These are phyloP conservation scores for Pristionchus japonicus DNA, from an alignment of 2,888 invertebrate genomes.

Conservation along the genomic window DNA sequence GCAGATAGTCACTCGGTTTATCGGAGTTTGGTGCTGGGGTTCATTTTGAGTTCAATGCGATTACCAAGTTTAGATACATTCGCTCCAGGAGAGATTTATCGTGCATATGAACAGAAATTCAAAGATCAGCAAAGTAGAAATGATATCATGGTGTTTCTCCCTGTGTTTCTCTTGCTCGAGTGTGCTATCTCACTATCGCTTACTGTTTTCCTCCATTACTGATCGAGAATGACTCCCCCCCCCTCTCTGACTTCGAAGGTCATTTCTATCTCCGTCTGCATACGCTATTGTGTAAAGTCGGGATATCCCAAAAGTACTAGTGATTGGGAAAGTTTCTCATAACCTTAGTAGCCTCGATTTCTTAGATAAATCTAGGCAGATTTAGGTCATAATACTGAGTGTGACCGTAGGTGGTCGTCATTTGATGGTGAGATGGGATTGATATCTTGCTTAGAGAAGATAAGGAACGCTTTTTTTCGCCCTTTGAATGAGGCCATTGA, in stretches of 20 bases:
- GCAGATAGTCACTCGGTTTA: background rate
- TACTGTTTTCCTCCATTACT: background rate
- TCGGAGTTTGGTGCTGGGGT: background rate
- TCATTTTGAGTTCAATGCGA: conserved; percentile 7
- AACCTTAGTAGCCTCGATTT: background rate
- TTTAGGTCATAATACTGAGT: background rate
- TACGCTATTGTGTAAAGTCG: background rate
- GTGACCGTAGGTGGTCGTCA: background rate
- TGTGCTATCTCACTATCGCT: background rate
- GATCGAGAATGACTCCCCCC: background rate
- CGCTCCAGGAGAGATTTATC: conserved; percentile 10
- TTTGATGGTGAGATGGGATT: background rate
- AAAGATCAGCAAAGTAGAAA: background rate
- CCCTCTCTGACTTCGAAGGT: background rate
- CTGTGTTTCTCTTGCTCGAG: background rate
- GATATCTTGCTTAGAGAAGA: conserved; percentile 14
- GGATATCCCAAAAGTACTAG: background rate
- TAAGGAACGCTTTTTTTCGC: background rate
- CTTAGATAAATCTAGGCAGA: background rate
- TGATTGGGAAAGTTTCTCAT: background rate
- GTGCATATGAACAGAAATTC: background rate
- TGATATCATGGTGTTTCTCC: background rate
- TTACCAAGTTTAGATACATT: background rate
- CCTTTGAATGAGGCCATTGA: background rate
- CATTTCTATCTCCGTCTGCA: background rate